A percentile compares a stretch with the other conserved stretches of the same genome.
Evolutionary conservation across 2,888 invertebrate genomes (phyloP).

Genomic region (Lymantria monacha): DNA sequence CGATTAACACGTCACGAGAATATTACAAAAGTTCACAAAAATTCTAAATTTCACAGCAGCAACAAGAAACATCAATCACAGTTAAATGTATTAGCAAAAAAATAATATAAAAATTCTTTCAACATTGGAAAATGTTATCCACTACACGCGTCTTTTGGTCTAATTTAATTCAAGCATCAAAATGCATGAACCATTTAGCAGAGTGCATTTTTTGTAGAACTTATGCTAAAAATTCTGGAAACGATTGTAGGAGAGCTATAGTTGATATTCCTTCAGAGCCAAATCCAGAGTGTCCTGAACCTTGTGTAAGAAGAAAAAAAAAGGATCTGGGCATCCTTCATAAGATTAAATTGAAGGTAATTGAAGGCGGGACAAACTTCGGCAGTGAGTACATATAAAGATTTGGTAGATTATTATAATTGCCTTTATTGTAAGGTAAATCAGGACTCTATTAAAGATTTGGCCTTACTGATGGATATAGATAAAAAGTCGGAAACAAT

Average conservation of each 20-base stretch:
- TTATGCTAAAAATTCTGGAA: slow-evolving; percentile 47
- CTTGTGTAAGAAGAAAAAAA: slow-evolving; percentile 47
- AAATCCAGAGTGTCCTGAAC: slow-evolving; percentile 49
- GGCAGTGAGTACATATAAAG: slow-evolving; percentile 59
- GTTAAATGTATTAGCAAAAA: slow-evolving; percentile 23
- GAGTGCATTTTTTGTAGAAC: slow-evolving; percentile 28
- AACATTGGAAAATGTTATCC: slow-evolving; percentile 27
- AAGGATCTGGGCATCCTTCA: slow-evolving; percentile 61
- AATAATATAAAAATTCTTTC: no score
- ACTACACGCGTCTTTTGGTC: slow-evolving; percentile 39
- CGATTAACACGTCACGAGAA: no score
- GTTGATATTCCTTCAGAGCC: slow-evolving; percentile 53
- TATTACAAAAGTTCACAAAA: slow-evolving; percentile 19
- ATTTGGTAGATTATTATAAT: neutral
- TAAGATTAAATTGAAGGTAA: slow-evolving; percentile 60
- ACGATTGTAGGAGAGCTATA: slow-evolving; percentile 55
- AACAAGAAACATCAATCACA: slow-evolving; percentile 29
- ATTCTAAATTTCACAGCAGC: slow-evolving; percentile 38
- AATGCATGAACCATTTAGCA: slow-evolving; percentile 14
- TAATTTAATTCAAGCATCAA: slow-evolving; percentile 25
- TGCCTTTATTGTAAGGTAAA: no score
- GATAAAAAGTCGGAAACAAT: no score
- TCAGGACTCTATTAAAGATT: no score
- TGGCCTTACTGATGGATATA: no score
- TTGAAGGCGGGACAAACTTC: slow-evolving; percentile 73